Evolutionary conservation across 2,113 vertebrate species (phyloP).

Genomic region (Neofelis nebulosa): DNA sequence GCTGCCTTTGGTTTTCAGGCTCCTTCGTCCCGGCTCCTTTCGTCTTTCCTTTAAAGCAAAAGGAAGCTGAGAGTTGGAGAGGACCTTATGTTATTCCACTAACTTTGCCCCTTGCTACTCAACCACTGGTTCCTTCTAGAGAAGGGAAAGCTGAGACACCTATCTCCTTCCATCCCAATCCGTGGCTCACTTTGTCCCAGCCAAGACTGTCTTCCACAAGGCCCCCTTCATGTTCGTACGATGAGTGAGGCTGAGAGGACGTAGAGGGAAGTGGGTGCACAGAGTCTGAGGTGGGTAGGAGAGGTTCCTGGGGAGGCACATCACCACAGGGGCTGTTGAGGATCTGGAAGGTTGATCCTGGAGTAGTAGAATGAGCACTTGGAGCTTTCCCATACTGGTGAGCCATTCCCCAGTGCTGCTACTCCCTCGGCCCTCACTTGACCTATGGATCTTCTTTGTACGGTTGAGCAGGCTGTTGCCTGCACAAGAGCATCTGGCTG

Average conservation of each 20-base stretch:
- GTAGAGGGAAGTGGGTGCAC: no score
- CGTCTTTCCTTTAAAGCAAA: background rate
- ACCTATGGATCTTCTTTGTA: background rate
- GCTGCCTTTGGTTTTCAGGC: background rate
- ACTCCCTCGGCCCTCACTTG: background rate
- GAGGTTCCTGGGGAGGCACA: background rate
- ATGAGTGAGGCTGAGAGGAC: background rate
- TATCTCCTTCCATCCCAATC: background rate
- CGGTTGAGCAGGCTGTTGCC: background rate
- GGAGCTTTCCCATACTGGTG: background rate
- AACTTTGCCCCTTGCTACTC: background rate
- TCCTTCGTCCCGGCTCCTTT: background rate
- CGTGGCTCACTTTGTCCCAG: background rate
- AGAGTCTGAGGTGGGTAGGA: background rate
- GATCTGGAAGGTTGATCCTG: background rate
- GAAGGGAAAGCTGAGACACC: background rate
- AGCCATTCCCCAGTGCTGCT: background rate
- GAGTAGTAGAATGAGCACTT: background rate
- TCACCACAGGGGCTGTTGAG: background rate
- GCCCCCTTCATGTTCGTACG: background rate
- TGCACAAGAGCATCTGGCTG: background rate
- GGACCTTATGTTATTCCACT: background rate
- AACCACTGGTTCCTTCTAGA: background rate
- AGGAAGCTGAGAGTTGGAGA: background rate
- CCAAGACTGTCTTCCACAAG: background rate